A percentile compares a stretch with the other conserved stretches of the same genome.
Conservation (phyloP, 2,888 invertebrate genomes). For the Drosophila neotestacea region DNA sequence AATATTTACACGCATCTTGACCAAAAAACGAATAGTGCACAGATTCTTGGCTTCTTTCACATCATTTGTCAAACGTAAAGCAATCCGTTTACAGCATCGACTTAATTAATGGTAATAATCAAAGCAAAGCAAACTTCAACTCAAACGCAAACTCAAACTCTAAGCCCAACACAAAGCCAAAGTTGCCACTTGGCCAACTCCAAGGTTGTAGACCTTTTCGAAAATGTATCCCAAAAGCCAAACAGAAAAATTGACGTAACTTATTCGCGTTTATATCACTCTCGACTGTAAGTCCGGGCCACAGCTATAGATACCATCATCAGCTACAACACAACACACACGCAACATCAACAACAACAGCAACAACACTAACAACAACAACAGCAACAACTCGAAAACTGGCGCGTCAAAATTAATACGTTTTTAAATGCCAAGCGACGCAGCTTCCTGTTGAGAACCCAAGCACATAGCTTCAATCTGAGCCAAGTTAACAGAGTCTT, state of each 20-base stretch:
- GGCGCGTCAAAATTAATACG: constrained; percentile 81
- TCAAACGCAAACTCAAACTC: background rate
- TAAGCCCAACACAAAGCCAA: constrained; percentile 1
- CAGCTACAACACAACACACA: constrained; percentile 45
- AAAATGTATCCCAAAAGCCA: constrained; percentile 45
- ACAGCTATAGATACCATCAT: constrained; percentile 75
- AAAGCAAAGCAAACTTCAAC: constrained; percentile 46
- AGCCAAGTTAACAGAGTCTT: constrained; percentile 62
- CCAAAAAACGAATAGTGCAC: constrained; percentile 1
- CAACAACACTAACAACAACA: constrained; percentile 31
- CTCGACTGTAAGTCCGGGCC: constrained; percentile 45
- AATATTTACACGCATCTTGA: constrained; percentile 62
- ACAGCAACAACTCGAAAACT: constrained; percentile 33
- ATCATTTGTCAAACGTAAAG: constrained; percentile 72
- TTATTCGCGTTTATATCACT: constrained; percentile 79
- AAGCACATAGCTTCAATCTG: background rate
- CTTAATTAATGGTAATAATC: constrained; percentile 76
- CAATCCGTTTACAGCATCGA: constrained; percentile 63
- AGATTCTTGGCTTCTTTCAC: constrained; percentile 43
- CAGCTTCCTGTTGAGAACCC: constrained; percentile 73
- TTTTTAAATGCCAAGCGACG: constrained; percentile 79
- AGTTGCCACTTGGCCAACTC: constrained; percentile 27
- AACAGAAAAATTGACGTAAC: constrained; percentile 73
- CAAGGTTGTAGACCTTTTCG: constrained; percentile 76
- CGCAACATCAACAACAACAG: constrained; percentile 51